These are phyloP conservation scores for Prionace glauca DNA, from an alignment of 2,797 vertebrate species.

Conservation along the genomic window DNA sequence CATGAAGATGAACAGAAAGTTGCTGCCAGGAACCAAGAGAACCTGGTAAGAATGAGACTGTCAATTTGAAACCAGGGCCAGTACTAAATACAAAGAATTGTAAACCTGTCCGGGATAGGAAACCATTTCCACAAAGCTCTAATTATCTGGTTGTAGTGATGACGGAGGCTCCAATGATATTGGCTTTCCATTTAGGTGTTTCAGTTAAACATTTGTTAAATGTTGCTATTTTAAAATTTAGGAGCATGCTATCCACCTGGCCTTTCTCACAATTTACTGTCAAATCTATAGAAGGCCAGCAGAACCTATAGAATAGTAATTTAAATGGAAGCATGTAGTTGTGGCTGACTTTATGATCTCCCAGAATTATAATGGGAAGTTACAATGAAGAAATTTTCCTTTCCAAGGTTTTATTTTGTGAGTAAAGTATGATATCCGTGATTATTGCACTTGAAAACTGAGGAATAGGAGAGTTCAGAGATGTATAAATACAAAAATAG, in stretches of 20 bases:
- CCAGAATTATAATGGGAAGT: not conserved
- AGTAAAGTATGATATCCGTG: too few species aligned
- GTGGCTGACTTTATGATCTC: not conserved
- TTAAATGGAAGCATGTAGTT: not conserved
- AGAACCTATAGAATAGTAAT: not conserved
- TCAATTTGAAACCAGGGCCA: not conserved
- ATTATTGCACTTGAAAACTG: not conserved
- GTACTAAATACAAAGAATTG: not conserved
- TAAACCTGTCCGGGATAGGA: not conserved
- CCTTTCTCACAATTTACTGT: not conserved
- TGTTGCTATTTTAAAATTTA: not conserved
- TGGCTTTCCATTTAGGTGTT: not conserved
- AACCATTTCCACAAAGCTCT: not conserved
- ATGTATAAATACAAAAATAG: not conserved
- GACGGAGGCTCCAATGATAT: not conserved
- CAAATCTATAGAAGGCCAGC: not conserved
- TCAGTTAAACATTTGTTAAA: not conserved
- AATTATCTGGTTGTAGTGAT: not conserved
- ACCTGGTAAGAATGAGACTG: conserved; percentile 75
- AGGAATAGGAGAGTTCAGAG: not conserved
- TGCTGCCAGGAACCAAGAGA: conserved; percentile 93
- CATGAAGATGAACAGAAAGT: conserved; percentile 86
- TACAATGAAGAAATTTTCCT: not conserved
- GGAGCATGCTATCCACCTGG: not conserved
- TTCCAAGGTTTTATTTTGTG: not conserved